Conservation (phyloP, 2,888 invertebrate species). For the Branchipolynoe longqiensis region DNA sequence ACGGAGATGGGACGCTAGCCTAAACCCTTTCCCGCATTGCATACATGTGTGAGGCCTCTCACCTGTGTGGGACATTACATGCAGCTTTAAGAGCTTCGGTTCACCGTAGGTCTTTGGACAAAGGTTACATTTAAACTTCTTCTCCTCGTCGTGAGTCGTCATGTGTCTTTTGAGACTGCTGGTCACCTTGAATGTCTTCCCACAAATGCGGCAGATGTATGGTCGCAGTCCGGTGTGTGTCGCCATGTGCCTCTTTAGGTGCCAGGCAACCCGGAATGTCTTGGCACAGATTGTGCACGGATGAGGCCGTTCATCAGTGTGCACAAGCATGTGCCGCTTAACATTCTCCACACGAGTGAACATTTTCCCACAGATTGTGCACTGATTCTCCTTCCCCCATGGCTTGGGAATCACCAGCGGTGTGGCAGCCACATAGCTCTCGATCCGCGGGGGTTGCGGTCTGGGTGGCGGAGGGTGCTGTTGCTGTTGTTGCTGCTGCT, state of each 20-base stretch:
- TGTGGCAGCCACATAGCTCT: not conserved
- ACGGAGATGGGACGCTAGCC: not conserved
- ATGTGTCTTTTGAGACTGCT: conserved; percentile 2
- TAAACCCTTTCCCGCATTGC: not conserved
- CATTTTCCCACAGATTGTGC: conserved; percentile 1
- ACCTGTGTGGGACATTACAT: not conserved
- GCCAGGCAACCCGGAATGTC: not conserved
- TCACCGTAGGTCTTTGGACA: not conserved
- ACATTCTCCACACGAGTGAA: conserved; percentile 22
- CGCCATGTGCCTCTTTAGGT: conserved; percentile 2
- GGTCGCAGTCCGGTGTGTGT: conserved; percentile 33
- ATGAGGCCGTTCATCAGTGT: conserved; percentile 20
- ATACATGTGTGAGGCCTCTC: not conserved
- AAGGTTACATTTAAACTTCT: not conserved
- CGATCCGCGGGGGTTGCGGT: not conserved
- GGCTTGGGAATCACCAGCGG: conserved; percentile 16
- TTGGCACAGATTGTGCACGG: not conserved
- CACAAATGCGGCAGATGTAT: not conserved
- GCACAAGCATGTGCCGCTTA: not conserved
- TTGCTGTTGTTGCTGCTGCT: conserved; percentile 1
- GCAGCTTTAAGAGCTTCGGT: not conserved
- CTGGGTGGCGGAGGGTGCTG: not conserved
- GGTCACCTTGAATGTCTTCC: not conserved
- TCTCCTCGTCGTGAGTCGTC: not conserved
- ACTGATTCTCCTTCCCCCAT: conserved; percentile 18